Conservation (phyloP, 2,888 invertebrate genomes). For the Bembecia ichneumoniformis region DNA sequence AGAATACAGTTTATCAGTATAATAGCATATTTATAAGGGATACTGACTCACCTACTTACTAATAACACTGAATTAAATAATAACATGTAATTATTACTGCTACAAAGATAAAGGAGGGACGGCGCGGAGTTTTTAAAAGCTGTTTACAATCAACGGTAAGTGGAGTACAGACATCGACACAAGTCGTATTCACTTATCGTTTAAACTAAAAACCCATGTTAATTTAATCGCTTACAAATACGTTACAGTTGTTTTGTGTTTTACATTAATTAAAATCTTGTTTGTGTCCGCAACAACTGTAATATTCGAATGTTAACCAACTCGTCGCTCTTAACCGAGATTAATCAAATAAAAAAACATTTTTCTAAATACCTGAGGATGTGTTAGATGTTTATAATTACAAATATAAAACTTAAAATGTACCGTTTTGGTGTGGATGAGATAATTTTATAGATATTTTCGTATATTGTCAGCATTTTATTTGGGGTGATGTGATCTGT, state of each 20-base stretch:
- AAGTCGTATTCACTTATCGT: slow-evolving; percentile 13
- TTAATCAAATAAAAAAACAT: too few relatives aligned
- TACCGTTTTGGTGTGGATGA: too few relatives aligned
- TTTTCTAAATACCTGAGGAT: too few relatives aligned
- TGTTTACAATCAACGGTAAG: slow-evolving; percentile 62
- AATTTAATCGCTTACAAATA: background rate
- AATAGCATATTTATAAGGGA: slow-evolving; percentile 38
- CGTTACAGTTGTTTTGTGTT: background rate
- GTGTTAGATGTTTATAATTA: too few relatives aligned
- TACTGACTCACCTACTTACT: slow-evolving; percentile 42
- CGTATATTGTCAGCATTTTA: too few relatives aligned
- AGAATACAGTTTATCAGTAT: slow-evolving; percentile 39
- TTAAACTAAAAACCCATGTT: background rate
- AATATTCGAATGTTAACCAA: background rate
- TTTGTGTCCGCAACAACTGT: background rate
- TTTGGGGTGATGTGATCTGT: too few relatives aligned
- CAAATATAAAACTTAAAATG: too few relatives aligned
- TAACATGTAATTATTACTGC: slow-evolving; percentile 67
- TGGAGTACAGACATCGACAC: slow-evolving; percentile 45
- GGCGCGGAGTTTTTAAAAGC: slow-evolving; percentile 62
- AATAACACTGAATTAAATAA: slow-evolving; percentile 67
- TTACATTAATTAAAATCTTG: background rate
- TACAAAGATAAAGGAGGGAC: slow-evolving; percentile 61
- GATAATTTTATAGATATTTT: too few relatives aligned
- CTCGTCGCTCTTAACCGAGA: background rate